phyloP scores from a whole-genome alignment of 1,140 invertebrate species.

The Spodoptera litura region DNA sequence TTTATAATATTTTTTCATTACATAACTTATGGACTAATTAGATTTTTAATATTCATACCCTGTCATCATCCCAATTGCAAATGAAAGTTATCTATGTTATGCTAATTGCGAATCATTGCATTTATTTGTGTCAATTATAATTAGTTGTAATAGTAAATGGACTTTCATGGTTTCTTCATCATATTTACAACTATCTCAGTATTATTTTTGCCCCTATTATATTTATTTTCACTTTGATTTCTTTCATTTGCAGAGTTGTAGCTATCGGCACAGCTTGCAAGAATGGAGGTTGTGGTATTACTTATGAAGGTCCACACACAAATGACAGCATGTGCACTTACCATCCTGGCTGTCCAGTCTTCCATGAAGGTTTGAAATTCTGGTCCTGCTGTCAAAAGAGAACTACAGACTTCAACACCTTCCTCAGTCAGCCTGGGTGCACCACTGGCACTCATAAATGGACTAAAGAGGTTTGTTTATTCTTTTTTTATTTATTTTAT shows the following conservation, averaged over 20 bases:
- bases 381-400: slow-evolving; percentile 98
- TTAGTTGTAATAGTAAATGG: too few relatives aligned
- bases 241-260: slow-evolving; percentile 75
- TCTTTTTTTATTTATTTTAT: too few relatives aligned
- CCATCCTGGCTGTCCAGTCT: slow-evolving; percentile 97
- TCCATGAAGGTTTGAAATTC: slow-evolving; percentile 99
- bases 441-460: slow-evolving; percentile 94
- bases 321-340: slow-evolving; percentile 90
- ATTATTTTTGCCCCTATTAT: too few relatives aligned
- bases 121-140: too few relatives aligned
- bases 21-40: too few relatives aligned
- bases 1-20: too few relatives aligned
- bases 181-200: too few relatives aligned
- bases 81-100: too few relatives aligned
- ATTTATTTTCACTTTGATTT: too few relatives aligned
- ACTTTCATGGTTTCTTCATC: background rate
- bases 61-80: too few relatives aligned
- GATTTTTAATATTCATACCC: too few relatives aligned
- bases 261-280: slow-evolving; percentile 94
- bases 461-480: slow-evolving; percentile 90
- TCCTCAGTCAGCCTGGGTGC: slow-evolving; percentile 96
- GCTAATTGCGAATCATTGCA: too few relatives aligned
- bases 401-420: slow-evolving; percentile 97
- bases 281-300: slow-evolving; percentile 93
- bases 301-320: slow-evolving; percentile 90